Evolutionary conservation across 1,140 invertebrate species (phyloP), one percentile per base, ranked within the genome.

Genomic region (Ladona fulva): DNA sequence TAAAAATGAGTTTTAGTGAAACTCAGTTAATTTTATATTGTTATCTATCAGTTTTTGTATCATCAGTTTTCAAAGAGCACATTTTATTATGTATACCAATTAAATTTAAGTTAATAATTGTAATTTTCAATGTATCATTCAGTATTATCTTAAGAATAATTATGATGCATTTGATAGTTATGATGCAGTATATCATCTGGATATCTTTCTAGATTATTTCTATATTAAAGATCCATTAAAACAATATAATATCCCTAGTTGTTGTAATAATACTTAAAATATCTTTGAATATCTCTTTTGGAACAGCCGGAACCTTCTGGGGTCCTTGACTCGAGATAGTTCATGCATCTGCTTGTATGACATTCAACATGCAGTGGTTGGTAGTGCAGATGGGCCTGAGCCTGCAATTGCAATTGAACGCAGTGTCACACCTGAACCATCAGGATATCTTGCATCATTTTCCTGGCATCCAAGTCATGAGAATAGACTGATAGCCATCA

Each of bases 381-480:
- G 88, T 74, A 89, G 86, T 81, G 52, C 52, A 19, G 90, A 94
- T 82, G 92, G 93, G 81, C 88, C 90, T n/a, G 92, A 93, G 81
- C 91, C 92, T 7, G 89, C 90, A 52, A 66, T 66, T 66, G 88
- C 91, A 76, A 83, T 95, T 77, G 93, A 95, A 85, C 89, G 94
- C 82, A 89, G 89, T 78, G 88, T 93, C 76, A 83, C 86, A 59
- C 89, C 90, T 77, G 86, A 87, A 8, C 86, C 86, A 82, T 83
- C 84, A 0, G 84, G 83, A 81, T 83, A 86, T 42, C 81, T 94
- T 7, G 88, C 91, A 11, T 92, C 94, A 78, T 95, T 95, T 85
- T 89, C 90, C 59, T 96, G 94, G 93, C 94, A 97, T 88, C 92
- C 92, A 1, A 87, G 85, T 42, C 89, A 94, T 81, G 90, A 92